Evolutionary conservation across 2,888 invertebrate species (phyloP), one percentile per base, ranked within the genome.

Genomic region (Crepidodera aurea): DNA sequence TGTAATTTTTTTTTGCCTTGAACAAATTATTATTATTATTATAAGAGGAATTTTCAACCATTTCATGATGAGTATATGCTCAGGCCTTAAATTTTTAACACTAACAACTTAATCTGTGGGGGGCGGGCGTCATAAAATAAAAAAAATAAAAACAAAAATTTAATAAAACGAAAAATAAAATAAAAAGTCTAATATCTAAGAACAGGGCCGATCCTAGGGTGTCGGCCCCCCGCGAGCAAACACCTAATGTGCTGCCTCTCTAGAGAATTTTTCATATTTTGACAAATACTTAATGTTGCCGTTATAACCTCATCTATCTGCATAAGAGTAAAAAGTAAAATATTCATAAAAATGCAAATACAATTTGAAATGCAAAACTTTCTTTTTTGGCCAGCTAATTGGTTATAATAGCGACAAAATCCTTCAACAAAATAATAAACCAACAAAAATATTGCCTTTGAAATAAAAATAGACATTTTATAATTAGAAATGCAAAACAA

Each of bases 381-480:
- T 13, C 6, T 40, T 40, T 40, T 40, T 40, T 40, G n/a, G 15
- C n/a, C 40, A 40, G 40, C 15, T 40, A 16, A 40, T 12, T 12
- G 40, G 15, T 40, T 40, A 40, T 15, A 40, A 15, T 40, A 40
- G 16, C 40, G 40, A 40, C 40, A 40, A 40, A 13, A 40, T 40
- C 6, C 40, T 40, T 12, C 16, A n/a, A 12, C 40, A 40, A 40
- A 40, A 13, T n/a, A 40, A 40, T 13, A 40, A 13, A 40, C 2
- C 8, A 40, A 40, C 12, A 40, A 40, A 13, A 40, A 13, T 40
- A 40, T 40, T 12, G 13, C 15, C 8, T 40, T 40, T 40, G 15
- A 15, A 12, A 40, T 40, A 15, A 40, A 40, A 40, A 40, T 40
- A 15, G 13, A 40, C 40, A 40, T 40, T n/a, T 13, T 13, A 40